Evolutionary conservation across 2,888 invertebrate species (phyloP), one percentile per base, ranked within the genome.

Genomic region (Cabera pusaria): DNA sequence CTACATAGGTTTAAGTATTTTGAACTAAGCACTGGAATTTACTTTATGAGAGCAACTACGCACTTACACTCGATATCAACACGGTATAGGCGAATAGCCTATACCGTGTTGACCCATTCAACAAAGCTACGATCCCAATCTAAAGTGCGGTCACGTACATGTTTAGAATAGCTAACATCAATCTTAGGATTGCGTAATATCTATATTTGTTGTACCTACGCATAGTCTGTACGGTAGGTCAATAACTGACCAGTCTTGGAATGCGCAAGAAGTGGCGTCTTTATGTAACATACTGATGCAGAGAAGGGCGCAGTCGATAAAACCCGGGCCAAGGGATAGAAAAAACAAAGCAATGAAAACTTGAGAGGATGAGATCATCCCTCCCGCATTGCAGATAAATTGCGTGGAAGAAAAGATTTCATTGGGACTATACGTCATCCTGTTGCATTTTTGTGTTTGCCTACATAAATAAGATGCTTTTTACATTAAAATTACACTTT

Each of bases 71-170:
- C n/a, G n/a, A 3, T 21, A 12, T n/a, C 3, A n/a, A n/a, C n/a
- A n/a, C n/a, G n/a, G n/a, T n/a, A 14, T 14, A 14, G 14, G 14
- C 4, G 7, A 17, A 27, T 16, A 27, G 17, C 26, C 28, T 3
- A 14, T 14, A 14, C 24, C 11, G 27, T 14, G 25, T 27, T 29
- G 22, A 52, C 57, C 57, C 43, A 56, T 54, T 42, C 29, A 43
- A 61, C 57, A 59, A 56, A 53, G 54, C 60, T 45, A 50, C 49
- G 52, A 48, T 38, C 52, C 49, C 46, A 47, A 45, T 59, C 51
- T 45, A 34, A 35, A 33, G 23, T 47, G 46, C 8, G 39, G 52
- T 55, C 63, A 64, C 62, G 60, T 59, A 52, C 29, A 17, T 43
- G 47, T 42, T 54, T 39, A 42, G 52, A 35, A 56, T 59, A 52